A percentile compares a stretch with the other conserved stretches of the same genome.
phyloP scores from a whole-genome alignment of 1,140 invertebrate genomes.

The Saccostrea echinata region DNA sequence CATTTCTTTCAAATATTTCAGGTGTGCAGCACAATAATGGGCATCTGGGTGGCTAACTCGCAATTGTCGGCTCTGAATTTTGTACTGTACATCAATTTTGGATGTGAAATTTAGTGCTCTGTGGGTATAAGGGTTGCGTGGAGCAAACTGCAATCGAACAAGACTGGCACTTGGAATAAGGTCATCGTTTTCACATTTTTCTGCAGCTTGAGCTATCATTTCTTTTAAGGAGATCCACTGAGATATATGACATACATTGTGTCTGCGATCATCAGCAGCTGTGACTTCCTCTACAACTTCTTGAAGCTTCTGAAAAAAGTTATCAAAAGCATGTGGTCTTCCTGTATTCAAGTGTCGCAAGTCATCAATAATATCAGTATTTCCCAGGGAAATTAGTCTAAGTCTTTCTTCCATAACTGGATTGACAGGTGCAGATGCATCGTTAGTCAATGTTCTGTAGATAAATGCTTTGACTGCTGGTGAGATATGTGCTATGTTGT shows the following conservation, averaged over 20 bases:
- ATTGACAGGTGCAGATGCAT: conserved; percentile 50
- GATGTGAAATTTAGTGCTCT: conserved; percentile 54
- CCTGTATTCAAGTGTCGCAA: conserved; percentile 51
- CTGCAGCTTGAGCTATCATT: conserved; percentile 49
- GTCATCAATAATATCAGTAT: conserved; percentile 55
- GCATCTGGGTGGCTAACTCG: conserved; percentile 55
- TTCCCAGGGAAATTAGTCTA: conserved; percentile 56
- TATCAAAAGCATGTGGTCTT: conserved; percentile 53
- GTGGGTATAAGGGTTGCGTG: conserved; percentile 55
- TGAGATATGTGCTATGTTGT: conserved; percentile 43
- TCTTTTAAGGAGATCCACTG: conserved; percentile 57
- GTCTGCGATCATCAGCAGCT: conserved; percentile 59
- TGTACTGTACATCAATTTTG: conserved; percentile 59
- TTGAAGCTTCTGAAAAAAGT: conserved; percentile 37
- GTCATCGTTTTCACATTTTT: conserved; percentile 42
- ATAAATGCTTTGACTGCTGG: conserved; percentile 53
- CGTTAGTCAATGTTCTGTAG: conserved; percentile 58
- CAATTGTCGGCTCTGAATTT: conserved; percentile 62
- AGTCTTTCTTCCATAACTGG: conserved; percentile 55
- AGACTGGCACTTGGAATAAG: conserved; percentile 56
- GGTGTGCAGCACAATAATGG: conserved; percentile 59
- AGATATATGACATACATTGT: conserved; percentile 52
- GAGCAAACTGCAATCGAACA: conserved; percentile 63
- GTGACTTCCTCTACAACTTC: conserved; percentile 55
- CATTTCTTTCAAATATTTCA: conserved; percentile 50